phyloP scores from a whole-genome alignment of 2,113 vertebrate species.

The Notarius lentiginosus region DNA sequence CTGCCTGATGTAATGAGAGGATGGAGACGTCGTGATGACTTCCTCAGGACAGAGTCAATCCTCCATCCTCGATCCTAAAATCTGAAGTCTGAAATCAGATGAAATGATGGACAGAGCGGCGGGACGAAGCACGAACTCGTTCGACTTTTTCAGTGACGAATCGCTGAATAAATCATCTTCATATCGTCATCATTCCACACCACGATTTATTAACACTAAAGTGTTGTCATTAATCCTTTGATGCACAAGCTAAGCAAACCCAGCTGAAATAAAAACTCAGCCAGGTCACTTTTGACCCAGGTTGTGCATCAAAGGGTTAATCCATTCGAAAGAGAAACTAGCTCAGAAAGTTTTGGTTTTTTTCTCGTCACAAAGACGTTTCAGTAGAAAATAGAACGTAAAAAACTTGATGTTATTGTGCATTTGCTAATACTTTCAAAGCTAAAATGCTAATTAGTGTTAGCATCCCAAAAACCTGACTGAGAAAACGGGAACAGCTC shows the following conservation, averaged over 20 bases:
- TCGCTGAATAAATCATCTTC: background rate
- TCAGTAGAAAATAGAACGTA: background rate
- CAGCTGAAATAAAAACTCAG: too few species aligned
- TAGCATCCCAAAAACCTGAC: background rate
- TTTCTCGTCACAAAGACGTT: background rate
- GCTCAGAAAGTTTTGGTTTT: background rate
- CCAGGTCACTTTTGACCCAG: too few species aligned
- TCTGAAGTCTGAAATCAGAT: constrained; percentile 51
- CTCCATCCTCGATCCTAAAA: constrained; percentile 46
- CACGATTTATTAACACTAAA: too few species aligned
- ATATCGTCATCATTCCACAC: background rate
- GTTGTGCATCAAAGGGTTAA: too few species aligned
- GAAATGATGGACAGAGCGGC: constrained; percentile 39
- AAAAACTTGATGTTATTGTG: background rate
- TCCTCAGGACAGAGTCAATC: constrained; percentile 44
- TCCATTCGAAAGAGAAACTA: background rate
- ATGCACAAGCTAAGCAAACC: too few species aligned
- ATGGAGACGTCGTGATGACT: constrained; percentile 22
- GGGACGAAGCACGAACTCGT: background rate
- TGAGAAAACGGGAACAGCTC: background rate
- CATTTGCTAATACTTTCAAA: background rate
- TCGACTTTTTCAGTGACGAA: background rate
- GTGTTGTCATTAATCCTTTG: too few species aligned
- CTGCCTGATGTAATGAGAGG: constrained; percentile 5
- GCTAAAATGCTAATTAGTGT: background rate